Base-by-base conservation (phyloP, 92 coral and sea anemone genomes). In the Porites cylindrica region DNA sequence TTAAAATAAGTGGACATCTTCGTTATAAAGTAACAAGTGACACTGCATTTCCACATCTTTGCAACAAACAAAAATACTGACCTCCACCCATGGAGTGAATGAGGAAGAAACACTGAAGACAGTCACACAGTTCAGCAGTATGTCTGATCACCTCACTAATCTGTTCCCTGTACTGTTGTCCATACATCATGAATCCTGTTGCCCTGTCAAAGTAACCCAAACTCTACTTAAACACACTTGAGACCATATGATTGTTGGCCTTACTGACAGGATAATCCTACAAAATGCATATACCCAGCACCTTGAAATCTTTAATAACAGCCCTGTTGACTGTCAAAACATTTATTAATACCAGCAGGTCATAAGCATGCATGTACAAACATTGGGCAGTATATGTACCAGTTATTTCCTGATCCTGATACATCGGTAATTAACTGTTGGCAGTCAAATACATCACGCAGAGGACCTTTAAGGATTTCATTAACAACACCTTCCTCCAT, bases 61-160 rank as follows among this genome's bases (percentile, higher is more conserved):
- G 47, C 47, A 38, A 38, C 47, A 65, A 23, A 23, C 10, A 23
- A 51, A 6, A 61, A 43, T 58, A 82, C 84, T 64, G 32, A 94
- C 99, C 99, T 80, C 99, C 99, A 50, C 99, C 99, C 99, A 97
- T 97, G 0, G 99, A 97, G 75, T 97, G 99, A n/a, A 97, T 91
- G 43, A 97, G 84, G 79, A 97, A 97, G 92, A 97, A 97, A 80
- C 99, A 97, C 88, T 97, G 99, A 38, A 97, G 80, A 77, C 98
- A 97, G 88, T 97, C 99, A 80, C 99, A 95, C 52, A 97, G 91
- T 79, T 97, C 99, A 85, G 98, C 96, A 43, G 99, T 98, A 79
- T 91, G 95, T 32, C 99, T 82, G 51, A 97, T 88, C 1, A 94
- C 91, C 84, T 97, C 99, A 56, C 92, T 79, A 68, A 97, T 93